Percentiles rank a stretch among this genome's conserved stretches.
Conservation (phyloP, 2,888 invertebrate species). For the Synergus umbraculus region DNA sequence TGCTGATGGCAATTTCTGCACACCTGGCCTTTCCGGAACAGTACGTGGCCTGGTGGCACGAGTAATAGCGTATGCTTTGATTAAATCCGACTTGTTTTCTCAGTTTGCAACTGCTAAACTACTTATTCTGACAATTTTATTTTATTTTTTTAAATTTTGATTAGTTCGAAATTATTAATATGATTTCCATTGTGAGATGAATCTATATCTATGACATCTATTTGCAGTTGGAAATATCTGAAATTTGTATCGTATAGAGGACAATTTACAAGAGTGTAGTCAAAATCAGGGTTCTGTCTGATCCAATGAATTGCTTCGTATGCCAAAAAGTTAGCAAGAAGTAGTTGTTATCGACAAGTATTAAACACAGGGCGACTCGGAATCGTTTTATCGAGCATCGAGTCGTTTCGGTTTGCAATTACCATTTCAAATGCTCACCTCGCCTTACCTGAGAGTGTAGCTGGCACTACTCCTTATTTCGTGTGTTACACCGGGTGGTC, state of each 20-base stretch:
- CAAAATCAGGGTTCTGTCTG: background rate
- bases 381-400: conserved; percentile 69
- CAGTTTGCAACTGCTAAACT: conserved; percentile 21
- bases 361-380: conserved; percentile 60
- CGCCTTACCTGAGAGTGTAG: conserved; percentile 65
- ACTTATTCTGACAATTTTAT: conserved; percentile 39
- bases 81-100: conserved; percentile 63
- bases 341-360: conserved; percentile 48
- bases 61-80: conserved; percentile 64
- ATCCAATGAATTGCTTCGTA: background rate
- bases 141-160: background rate
- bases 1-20: conserved; percentile 66
- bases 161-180: background rate
- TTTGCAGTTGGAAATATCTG: too few species aligned
- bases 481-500: conserved; percentile 75
- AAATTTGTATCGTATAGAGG: too few species aligned
- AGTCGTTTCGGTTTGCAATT: conserved; percentile 65
- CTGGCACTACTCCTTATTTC: conserved; percentile 63
- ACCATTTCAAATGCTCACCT: conserved; percentile 76
- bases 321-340: conserved; percentile 31
- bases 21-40: conserved; percentile 62
- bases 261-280: conserved; percentile 5
- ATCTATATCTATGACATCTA: too few species aligned
- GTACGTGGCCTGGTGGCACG: conserved; percentile 53
- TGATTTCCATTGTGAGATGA: too few species aligned